Evolutionary conservation across 2,888 invertebrate species (phyloP).

Genomic region (Metalampra italica): DNA sequence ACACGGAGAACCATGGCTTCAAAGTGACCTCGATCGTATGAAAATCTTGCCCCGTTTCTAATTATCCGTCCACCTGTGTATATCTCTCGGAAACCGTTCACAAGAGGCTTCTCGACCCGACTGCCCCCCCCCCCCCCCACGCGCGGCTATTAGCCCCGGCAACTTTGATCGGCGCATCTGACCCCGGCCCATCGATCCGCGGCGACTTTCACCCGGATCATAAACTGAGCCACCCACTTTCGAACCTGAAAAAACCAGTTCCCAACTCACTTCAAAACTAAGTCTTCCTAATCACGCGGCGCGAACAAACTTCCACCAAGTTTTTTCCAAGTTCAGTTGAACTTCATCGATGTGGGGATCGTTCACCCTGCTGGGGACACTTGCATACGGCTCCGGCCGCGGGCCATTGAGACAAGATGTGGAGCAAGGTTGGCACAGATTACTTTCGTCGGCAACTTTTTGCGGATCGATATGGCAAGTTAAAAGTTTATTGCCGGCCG

Average conservation of each 20-base stretch:
- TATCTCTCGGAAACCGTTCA: not conserved
- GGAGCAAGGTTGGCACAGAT: constrained; percentile 74
- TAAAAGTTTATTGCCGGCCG: constrained; percentile 66
- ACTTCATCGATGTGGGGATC: constrained; percentile 76
- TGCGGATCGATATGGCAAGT: constrained; percentile 69
- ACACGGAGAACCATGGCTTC: too few species aligned
- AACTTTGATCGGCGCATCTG: constrained; percentile 71
- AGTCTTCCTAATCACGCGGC: constrained; percentile 78
- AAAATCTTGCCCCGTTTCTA: too few species aligned
- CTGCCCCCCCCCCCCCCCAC: constrained; percentile 36
- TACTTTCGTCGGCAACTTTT: constrained; percentile 73
- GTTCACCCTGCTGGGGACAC: constrained; percentile 75
- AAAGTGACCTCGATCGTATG: too few species aligned
- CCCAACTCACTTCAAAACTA: constrained; percentile 75
- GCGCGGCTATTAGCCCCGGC: constrained; percentile 71
- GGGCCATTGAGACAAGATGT: constrained; percentile 73
- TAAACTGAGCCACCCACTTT: constrained; percentile 78
- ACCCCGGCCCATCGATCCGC: constrained; percentile 72
- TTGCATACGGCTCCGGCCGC: constrained; percentile 67
- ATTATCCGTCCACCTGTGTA: too few species aligned
- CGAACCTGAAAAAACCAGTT: constrained; percentile 75
- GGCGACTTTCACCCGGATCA: constrained; percentile 76
- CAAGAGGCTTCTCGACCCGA: constrained; percentile 2
- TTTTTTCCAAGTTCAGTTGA: constrained; percentile 76
- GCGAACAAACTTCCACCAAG: constrained; percentile 68